Evolutionary conservation across 1,140 invertebrate species (phyloP).

Genomic region (Contarinia nasturtii): DNA sequence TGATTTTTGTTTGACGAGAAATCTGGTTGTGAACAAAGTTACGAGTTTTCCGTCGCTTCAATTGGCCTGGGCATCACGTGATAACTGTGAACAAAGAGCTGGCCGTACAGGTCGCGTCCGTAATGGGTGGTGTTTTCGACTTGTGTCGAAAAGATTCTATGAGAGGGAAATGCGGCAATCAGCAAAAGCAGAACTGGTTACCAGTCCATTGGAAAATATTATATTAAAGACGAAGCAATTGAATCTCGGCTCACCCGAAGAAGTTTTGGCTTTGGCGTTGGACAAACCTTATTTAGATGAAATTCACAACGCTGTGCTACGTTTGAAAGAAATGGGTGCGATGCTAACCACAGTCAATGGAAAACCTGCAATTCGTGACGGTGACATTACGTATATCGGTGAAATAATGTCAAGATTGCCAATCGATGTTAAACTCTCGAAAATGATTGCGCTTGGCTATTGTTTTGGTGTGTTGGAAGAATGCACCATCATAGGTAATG

Average conservation of each 20-base stretch:
- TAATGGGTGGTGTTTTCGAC: conserved; percentile 69
- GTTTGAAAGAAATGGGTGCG: conserved; percentile 70
- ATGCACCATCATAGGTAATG: conserved; percentile 77
- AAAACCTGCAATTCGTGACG: conserved; percentile 43
- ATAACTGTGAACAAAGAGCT: conserved; percentile 74
- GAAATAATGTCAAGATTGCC: conserved; percentile 65
- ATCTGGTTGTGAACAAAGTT: conserved; percentile 44
- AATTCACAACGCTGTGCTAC: conserved; percentile 58
- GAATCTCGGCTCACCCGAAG: conserved; percentile 64
- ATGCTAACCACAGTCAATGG: conserved; percentile 36
- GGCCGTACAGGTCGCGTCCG: conserved; percentile 77
- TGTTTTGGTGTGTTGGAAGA: conserved; percentile 73
- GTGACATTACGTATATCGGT: conserved; percentile 80
- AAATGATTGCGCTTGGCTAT: conserved; percentile 74
- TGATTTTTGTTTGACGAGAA: conserved; percentile 88
- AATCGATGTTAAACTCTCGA: conserved; percentile 60
- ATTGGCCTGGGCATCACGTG: conserved; percentile 73
- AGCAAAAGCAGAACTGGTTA: conserved; percentile 52
- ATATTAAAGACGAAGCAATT: conserved; percentile 72
- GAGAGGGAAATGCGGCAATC: conserved; percentile 31
- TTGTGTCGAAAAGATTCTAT: conserved; percentile 60
- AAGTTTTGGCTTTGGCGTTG: conserved; percentile 63
- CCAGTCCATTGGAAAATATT: conserved; percentile 62
- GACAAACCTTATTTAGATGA: conserved; percentile 72
- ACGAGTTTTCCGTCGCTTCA: conserved; percentile 67